These are phyloP conservation scores for Cheilinus undulatus DNA, from an alignment of 2,113 vertebrate species.

Conservation along the genomic window DNA sequence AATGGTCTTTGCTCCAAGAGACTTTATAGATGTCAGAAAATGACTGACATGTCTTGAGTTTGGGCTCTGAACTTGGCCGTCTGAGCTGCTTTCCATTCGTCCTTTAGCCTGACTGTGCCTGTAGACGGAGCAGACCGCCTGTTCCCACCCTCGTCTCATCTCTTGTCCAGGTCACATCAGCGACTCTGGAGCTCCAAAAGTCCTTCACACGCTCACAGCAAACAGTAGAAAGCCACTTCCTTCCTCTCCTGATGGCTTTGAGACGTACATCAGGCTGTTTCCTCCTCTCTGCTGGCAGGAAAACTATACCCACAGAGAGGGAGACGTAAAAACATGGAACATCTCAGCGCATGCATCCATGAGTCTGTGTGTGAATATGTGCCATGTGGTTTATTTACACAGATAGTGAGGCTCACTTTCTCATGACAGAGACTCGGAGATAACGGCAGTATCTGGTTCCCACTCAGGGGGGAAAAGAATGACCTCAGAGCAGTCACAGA, in stretches of 20 bases:
- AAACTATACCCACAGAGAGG: neutral
- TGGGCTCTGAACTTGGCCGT: too few relatives aligned
- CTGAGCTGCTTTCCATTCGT: neutral
- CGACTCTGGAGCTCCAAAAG: constrained; percentile 34
- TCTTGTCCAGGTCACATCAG: constrained; percentile 25
- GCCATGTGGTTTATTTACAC: constrained; percentile 61
- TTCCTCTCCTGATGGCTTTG: constrained; percentile 37
- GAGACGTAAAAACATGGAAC: neutral
- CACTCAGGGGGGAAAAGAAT: constrained; percentile 58
- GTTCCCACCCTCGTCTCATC: constrained; percentile 36
- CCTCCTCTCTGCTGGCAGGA: constrained; percentile 40
- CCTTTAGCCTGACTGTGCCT: constrained; percentile 21
- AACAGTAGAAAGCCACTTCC: constrained; percentile 42
- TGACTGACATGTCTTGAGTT: too few relatives aligned
- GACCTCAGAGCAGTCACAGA: constrained; percentile 50
- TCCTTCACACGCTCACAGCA: constrained; percentile 34
- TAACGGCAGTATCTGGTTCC: constrained; percentile 60
- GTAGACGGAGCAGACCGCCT: neutral
- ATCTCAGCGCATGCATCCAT: constrained; percentile 6
- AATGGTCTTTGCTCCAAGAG: too few relatives aligned
- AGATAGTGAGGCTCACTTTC: constrained; percentile 57
- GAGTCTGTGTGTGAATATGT: constrained; percentile 12
- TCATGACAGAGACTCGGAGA: constrained; percentile 64
- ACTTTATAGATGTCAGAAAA: too few relatives aligned
- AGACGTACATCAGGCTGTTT: constrained; percentile 32